Base-by-base conservation (phyloP, 2,888 invertebrate genomes). In the Drosophila vallismaia region DNA sequence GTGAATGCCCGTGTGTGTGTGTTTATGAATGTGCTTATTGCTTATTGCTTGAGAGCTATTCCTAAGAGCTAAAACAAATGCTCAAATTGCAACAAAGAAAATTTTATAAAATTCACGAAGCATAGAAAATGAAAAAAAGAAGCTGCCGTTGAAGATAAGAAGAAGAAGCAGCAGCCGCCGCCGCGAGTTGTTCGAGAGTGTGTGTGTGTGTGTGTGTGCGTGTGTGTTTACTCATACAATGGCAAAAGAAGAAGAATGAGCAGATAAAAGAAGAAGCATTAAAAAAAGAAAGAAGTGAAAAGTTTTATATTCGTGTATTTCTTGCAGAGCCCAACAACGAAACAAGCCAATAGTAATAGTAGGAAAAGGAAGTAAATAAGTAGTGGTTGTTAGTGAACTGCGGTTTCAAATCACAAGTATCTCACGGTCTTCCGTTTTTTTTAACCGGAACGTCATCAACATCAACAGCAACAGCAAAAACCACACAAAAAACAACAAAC, bases 331-430 rank as follows among this genome's bases (percentile, higher is more conserved):
- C 49, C 51, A 67, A 66, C 63, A 69, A 45, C 68, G 56, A 57
- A 68, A 57, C 12, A 46, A 19, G 24, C 57, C 51, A 24, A 56
- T 56, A 70, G 49, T 28, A 44, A 42, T 42, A 42, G 14, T 6
- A 40, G 38, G 12, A 19, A 42, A 42, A 8, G 7, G 9, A 19
- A 42, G 14, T 53, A 42, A 74, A 58, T 58, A 33, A 44, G 36
- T 66, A 74, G 62, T 79, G 62, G 53, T 44, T 52, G 64, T 62
- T 60, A 63, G 63, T 73, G 66, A 80, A 59, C 71, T 81, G 76
- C 81, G 84, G 79, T 80, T 84, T 84, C 84, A 75, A 67, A 52
- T 50, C 4, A n/a, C 36, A 6, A 36, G 36, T 36, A 36, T 36
- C 36, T 36, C 36, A 12, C 12, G 36, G 80, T 75, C 75, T 75